These are phyloP conservation scores for Galeruca laticollis DNA, from an alignment of 2,888 invertebrate genomes.

Conservation along the genomic window DNA sequence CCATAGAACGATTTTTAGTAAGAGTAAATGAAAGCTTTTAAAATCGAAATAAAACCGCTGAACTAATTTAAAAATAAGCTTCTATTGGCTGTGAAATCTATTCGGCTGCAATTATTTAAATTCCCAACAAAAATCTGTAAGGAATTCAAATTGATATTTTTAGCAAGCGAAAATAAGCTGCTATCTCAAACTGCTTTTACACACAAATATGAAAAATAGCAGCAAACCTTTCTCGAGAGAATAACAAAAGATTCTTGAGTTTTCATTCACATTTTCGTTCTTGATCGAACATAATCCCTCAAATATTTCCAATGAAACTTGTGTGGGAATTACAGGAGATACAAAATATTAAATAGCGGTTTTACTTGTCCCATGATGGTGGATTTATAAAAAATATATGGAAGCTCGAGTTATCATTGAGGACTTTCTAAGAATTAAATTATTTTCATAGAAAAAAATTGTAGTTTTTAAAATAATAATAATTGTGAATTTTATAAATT, in stretches of 20 bases:
- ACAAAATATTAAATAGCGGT: neutral
- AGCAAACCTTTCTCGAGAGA: neutral
- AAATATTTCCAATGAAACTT: conserved; percentile 8
- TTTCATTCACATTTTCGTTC: neutral
- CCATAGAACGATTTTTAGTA: too few species aligned
- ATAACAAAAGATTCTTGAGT: neutral
- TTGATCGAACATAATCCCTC: neutral
- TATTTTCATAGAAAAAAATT: too few species aligned
- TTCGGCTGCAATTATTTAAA: neutral
- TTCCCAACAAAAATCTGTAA: neutral
- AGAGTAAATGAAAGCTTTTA: neutral
- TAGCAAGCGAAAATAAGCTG: conserved; percentile 3
- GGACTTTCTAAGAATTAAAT: neutral
- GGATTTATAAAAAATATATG: neutral
- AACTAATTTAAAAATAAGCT: neutral
- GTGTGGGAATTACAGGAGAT: neutral
- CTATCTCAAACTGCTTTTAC: neutral
- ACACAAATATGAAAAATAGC: neutral
- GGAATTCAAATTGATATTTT: neutral
- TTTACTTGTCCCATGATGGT: neutral
- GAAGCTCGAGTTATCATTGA: neutral
- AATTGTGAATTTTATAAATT: too few species aligned
- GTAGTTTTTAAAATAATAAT: too few species aligned
- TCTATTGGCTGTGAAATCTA: conserved; percentile 4
- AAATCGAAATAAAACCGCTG: neutral